Evolutionary conservation across 2,797 vertebrate genomes (phyloP).

Genomic region (Kryptolebias ocellatus): DNA sequence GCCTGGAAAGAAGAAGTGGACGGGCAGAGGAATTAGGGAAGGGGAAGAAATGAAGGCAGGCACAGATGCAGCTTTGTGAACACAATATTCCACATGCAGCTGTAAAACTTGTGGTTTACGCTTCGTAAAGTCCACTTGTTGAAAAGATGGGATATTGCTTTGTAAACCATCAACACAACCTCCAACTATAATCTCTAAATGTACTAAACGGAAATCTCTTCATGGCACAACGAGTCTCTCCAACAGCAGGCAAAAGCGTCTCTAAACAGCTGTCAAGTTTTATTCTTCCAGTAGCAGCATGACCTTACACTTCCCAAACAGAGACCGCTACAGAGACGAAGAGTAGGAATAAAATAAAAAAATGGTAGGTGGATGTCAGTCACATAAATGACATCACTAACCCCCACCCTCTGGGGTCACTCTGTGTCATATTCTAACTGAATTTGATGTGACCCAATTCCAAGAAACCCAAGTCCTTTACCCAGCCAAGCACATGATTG

Average conservation of each 20-base stretch:
- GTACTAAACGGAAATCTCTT: constrained; percentile 6
- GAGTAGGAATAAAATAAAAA: neutral
- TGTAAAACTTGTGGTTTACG: constrained; percentile 25
- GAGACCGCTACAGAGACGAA: constrained; percentile 13
- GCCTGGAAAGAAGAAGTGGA: constrained; percentile 76
- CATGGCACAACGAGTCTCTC: constrained; percentile 1
- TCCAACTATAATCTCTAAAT: constrained; percentile 13
- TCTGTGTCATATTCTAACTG: constrained; percentile 63
- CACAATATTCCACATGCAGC: constrained; percentile 12
- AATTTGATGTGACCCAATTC: constrained; percentile 77
- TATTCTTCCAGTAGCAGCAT: constrained; percentile 28
- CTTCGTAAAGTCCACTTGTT: constrained; percentile 18
- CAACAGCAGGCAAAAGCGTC: constrained; percentile 30
- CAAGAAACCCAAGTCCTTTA: constrained; percentile 73
- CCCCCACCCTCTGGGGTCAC: constrained; percentile 55
- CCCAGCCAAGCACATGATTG: constrained; percentile 74
- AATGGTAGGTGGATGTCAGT: constrained; percentile 43
- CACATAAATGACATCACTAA: constrained; percentile 62
- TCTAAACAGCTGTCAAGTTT: constrained; percentile 26
- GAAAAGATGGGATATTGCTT: constrained; percentile 18
- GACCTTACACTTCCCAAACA: constrained; percentile 27
- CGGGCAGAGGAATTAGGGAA: constrained; percentile 28
- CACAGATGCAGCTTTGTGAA: neutral
- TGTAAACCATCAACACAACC: constrained; percentile 15
- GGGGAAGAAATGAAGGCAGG: constrained; percentile 6